phyloP scores from a whole-genome alignment of 2,113 vertebrate genomes.

The Edolisoma coerulescens region DNA sequence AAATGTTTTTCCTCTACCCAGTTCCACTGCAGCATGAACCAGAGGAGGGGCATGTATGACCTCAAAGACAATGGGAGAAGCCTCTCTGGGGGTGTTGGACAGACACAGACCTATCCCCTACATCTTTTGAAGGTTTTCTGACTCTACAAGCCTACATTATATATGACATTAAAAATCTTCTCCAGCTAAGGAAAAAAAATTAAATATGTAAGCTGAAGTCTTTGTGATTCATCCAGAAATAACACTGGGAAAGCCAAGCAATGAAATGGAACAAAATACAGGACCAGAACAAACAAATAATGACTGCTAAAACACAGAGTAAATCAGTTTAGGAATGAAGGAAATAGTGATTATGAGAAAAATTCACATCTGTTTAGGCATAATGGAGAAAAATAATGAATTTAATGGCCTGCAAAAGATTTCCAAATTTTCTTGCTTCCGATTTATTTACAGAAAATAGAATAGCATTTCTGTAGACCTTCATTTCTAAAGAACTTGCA shows the following conservation, averaged over 20 bases:
- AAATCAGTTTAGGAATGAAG: neutral
- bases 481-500: neutral
- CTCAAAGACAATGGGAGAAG: neutral
- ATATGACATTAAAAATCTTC: neutral
- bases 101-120: neutral
- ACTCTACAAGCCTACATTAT: neutral
- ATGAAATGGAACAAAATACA: neutral
- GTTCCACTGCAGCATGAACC: neutral
- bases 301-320: neutral
- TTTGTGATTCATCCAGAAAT: neutral
- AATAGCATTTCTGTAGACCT: neutral
- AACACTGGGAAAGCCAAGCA: neutral
- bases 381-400: neutral
- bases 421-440: neutral
- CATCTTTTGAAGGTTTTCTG: neutral
- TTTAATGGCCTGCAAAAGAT: neutral
- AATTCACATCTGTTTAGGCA: neutral
- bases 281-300: neutral
- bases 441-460: neutral
- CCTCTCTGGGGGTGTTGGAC: neutral
- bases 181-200: neutral
- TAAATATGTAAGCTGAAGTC: neutral
- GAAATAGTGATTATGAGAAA: neutral
- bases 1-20: neutral
- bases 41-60: neutral